These are phyloP conservation scores for Cyprinodon variegatus DNA, from an alignment of 2,113 vertebrate genomes.

Conservation along the genomic window DNA sequence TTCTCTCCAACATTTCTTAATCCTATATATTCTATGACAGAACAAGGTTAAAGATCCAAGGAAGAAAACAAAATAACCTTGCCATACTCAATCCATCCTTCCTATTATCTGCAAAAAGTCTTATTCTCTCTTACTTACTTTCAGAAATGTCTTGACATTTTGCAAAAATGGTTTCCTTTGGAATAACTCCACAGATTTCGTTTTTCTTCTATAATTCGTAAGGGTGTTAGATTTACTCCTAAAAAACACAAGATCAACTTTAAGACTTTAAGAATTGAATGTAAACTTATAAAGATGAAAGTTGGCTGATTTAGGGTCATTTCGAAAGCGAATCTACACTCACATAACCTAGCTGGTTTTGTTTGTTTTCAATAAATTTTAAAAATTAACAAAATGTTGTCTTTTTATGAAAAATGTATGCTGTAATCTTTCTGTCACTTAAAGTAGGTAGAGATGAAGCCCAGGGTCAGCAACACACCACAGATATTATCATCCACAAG, in stretches of 20 bases:
- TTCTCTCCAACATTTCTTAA: too few relatives aligned
- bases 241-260: background rate
- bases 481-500: slow-evolving; percentile 61
- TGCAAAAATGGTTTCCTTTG: too few relatives aligned
- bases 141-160: too few relatives aligned
- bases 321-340: background rate
- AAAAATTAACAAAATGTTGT: background rate
- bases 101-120: too few relatives aligned
- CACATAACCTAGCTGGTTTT: background rate
- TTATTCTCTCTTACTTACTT: too few relatives aligned
- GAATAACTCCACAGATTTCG: too few relatives aligned
- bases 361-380: background rate
- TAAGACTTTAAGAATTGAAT: background rate
- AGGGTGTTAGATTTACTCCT: background rate
- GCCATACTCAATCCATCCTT: too few relatives aligned
- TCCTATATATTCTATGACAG: too few relatives aligned
- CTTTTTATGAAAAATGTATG: background rate
- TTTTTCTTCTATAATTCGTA: too few relatives aligned
- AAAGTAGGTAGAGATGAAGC: slow-evolving; percentile 40
- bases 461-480: slow-evolving; percentile 57
- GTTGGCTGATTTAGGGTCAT: too few relatives aligned
- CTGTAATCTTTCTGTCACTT: slow-evolving; percentile 21
- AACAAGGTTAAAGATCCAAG: too few relatives aligned
- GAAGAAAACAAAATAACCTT: too few relatives aligned
- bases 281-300: background rate